Evolutionary conservation across 92 coral and sea anemone genomes (phyloP), one percentile per base, ranked within the genome.

Genomic region (Palythoa grandis): DNA sequence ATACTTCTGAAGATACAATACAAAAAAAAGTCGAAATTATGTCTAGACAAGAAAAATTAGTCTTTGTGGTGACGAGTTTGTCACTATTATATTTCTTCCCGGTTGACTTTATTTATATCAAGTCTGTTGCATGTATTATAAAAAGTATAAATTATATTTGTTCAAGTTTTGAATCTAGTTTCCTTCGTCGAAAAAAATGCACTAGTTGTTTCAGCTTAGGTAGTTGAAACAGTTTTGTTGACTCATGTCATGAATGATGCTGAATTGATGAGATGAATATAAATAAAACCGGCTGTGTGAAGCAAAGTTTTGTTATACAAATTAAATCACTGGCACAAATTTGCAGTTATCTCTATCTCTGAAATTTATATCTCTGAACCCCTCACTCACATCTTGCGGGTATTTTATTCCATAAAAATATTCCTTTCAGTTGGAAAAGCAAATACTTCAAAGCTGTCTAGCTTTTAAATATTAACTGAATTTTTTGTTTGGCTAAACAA

Each of bases 21-120:
- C 16, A 78, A 58, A 57, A 58, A 57, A n/a, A 57, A 79, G 37
- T 47, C 58, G 25, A 79, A 79, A 65, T 66, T 52, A 80, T 24
- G 85, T 80, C 85, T 80, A 80, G 85, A 80, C 85, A 66, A 76
- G 68, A 24, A 43, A 43, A 61, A 20, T 43, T 13, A 54, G 17
- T 78, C 16, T 78, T 78, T 29, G 37, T 58, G 20, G 83, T 11
- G 14, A 16, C 37, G 13, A 58, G 5, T 16, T 39, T 78, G 40
- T 58, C 22, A 19, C 0, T 61, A 40, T 19, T 60, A n/a, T 35
- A 43, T 43, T 43, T 5, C 7, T 43, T 43, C 50, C 3, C 50
- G 6, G 50, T 43, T 43, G 9, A 43, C 29, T 7, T 35, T 15
- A 37, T 47, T 76, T 76, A 23, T n/a, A 23, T n/a, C 53, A 29